Evolutionary conservation across 2,113 vertebrate species (phyloP).

Genomic region (Tapirus terrestris): DNA sequence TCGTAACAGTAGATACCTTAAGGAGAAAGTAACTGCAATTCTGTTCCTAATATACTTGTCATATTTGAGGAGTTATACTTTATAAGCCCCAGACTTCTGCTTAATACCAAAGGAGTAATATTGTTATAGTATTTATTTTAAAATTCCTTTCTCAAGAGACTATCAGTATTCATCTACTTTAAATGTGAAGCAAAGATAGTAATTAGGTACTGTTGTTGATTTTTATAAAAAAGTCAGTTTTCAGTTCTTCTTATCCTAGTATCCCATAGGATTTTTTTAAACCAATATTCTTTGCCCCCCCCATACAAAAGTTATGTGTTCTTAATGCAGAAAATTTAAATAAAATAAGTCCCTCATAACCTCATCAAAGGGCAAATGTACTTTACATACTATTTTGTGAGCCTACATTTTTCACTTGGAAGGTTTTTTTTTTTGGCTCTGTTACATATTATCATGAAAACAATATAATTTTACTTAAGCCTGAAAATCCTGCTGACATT

Average conservation of each 20-base stretch:
- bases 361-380: neutral
- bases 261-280: neutral
- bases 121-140: neutral
- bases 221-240: conserved; percentile 25
- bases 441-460: neutral
- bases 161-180: neutral
- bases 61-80: neutral
- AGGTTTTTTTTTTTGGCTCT: neutral
- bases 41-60: neutral
- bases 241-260: neutral
- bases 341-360: neutral
- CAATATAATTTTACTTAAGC: neutral
- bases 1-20: neutral
- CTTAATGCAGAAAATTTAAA: neutral
- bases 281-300: neutral
- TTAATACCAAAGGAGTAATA: neutral
- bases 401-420: neutral
- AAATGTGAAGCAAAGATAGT: conserved; percentile 2
- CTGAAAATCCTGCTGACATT: conserved; percentile 11
- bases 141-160: conserved; percentile 1
- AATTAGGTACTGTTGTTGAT: neutral
- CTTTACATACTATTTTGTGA: neutral
- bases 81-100: neutral
- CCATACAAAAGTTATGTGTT: neutral
- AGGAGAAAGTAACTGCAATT: conserved; percentile 37